Evolutionary conservation across 2,113 vertebrate species (phyloP).

Genomic region (Oenanthe oenanthe): DNA sequence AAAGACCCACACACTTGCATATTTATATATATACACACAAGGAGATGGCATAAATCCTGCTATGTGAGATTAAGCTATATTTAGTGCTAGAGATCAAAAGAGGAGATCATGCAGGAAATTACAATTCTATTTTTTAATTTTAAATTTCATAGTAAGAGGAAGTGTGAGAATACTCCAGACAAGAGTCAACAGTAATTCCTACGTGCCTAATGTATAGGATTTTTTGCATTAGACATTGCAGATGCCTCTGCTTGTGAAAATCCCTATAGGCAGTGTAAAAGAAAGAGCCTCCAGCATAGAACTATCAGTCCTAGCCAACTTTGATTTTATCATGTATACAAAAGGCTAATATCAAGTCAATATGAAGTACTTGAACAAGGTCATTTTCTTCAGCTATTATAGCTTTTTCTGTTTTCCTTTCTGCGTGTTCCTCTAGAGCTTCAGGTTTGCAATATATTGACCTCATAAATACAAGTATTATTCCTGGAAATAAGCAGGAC

Average conservation of each 20-base stretch:
- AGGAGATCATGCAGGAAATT: background rate
- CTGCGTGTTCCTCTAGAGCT: background rate
- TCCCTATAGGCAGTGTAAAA: background rate
- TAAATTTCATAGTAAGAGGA: background rate
- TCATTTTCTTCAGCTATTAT: slow-evolving; percentile 15
- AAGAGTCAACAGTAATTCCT: background rate
- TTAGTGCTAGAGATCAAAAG: background rate
- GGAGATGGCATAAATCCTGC: background rate
- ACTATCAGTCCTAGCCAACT: background rate
- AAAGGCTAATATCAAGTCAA: slow-evolving; percentile 40
- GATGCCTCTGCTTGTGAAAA: background rate
- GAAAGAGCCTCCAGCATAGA: background rate
- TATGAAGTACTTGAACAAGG: slow-evolving; percentile 7
- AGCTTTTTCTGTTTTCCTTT: slow-evolving; percentile 10
- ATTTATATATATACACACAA: background rate
- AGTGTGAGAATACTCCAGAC: background rate
- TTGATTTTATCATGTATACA: slow-evolving; percentile 1
- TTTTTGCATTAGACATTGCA: background rate
- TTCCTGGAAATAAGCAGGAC: slow-evolving; percentile 60
- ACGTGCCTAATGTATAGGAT: background rate
- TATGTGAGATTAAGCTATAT: background rate
- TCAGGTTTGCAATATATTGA: slow-evolving; percentile 36
- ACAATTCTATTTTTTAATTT: background rate
- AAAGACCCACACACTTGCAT: background rate
- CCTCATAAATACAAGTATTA: slow-evolving; percentile 57